A percentile compares a stretch with the other conserved stretches of the same genome.
phyloP scores from a whole-genome alignment of 1,140 invertebrate genomes.

The Tetranychus cinnabarinus region DNA sequence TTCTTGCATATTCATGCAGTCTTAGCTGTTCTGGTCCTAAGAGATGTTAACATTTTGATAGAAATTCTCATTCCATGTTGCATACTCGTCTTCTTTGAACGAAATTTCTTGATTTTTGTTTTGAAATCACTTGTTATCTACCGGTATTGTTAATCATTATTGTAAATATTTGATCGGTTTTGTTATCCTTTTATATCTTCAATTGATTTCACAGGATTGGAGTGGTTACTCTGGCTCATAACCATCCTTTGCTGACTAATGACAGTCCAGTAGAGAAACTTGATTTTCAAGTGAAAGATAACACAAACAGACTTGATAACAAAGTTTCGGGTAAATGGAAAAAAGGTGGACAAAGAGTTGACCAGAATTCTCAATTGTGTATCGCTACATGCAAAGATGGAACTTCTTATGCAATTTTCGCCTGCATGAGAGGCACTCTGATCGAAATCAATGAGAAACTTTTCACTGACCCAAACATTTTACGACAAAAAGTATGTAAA shows the following conservation, averaged over 20 bases:
- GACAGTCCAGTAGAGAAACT: background rate
- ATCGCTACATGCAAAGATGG: background rate
- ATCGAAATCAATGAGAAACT: conserved; percentile 2
- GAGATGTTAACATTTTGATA: background rate
- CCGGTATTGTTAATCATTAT: no score
- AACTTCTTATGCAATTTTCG: background rate
- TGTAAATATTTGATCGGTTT: background rate
- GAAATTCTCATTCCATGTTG: background rate
- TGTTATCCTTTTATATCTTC: background rate
- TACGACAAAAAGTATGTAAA: background rate
- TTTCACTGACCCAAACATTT: background rate
- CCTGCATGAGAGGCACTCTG: background rate
- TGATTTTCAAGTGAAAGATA: background rate
- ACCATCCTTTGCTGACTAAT: background rate
- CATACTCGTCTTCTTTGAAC: no score
- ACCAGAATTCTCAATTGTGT: conserved; percentile 1
- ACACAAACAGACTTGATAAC: conserved; percentile 1
- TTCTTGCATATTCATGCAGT: background rate
- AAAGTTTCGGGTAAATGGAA: conserved; percentile 9
- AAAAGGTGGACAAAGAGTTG: conserved; percentile 5
- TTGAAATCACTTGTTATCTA: no score
- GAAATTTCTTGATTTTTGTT: no score
- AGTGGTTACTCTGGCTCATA: background rate
- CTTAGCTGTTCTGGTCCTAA: no score
- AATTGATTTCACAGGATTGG: background rate